Evolutionary conservation across 2,113 vertebrate genomes (phyloP), one percentile per base, ranked within the genome.

Genomic region (Mixornis gularis): DNA sequence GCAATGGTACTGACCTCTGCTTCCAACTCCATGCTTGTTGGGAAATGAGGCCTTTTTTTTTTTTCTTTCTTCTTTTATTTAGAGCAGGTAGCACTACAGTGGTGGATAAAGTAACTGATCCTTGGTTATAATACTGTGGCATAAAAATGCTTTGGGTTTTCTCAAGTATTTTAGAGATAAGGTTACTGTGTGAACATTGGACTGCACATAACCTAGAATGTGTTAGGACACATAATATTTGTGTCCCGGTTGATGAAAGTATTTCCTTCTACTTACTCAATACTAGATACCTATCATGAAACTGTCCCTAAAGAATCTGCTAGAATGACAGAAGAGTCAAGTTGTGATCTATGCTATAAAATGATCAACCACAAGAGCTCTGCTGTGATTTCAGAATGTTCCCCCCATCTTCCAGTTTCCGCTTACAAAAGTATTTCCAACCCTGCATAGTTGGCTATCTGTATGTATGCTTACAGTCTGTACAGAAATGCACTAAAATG

Each of bases 401-500:
- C 27, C 56, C 80, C 62, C 64, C 2, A 18, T 66, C 71, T 63
- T 87, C 46, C 79, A 74, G 40, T 90, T 89, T 74, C 84, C 87
- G 52, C 87, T 96, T 71, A 73, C 41, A 65, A 19, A 90, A 94
- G 40, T 32, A 49, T 92, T 91, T 66, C 70, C 74, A 32, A 3
- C 59, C 70, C 53, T 56, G 71, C 76, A 26, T 77, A 77, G 85
- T 40, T 85, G 89, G 66, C 72, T 94, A 25, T 91, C 81, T 92
- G 79, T 82, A 36, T 69, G 84, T 91, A 51, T 82, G 41, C 91
- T 85, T 82, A 73, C 59, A 73, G 89, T 94, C 62, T 94, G 92
- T 95, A 92, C 85, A 89, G 95, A 94, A 93, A 93, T 95, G 95
- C 95, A 96, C 95, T 96, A 96, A 94, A 89, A 89, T 62, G 87